Conservation (phyloP, 2,113 vertebrate genomes). For the Passerina amoena region DNA sequence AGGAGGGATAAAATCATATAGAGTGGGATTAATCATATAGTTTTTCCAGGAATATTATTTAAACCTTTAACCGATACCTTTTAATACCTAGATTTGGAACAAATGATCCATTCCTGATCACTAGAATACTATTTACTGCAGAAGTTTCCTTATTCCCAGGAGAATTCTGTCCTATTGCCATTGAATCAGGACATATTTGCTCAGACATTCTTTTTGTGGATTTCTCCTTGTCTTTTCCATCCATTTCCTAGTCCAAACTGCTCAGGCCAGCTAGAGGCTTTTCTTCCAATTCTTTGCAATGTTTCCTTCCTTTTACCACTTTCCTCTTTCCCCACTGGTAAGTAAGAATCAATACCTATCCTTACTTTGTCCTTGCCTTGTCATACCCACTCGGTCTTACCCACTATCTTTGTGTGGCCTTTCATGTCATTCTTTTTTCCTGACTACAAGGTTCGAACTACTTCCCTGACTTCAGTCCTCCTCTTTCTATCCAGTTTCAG, state of each 20-base stretch:
- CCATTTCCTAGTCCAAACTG: background rate
- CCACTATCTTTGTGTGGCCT: background rate
- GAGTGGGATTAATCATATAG: background rate
- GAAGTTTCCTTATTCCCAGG: background rate
- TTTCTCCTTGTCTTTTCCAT: background rate
- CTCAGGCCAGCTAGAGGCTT: background rate
- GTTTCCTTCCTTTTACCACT: background rate
- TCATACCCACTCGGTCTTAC: background rate
- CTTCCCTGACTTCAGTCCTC: background rate
- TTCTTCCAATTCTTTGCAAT: background rate
- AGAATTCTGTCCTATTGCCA: background rate
- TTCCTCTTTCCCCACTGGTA: background rate
- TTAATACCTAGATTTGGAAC: background rate
- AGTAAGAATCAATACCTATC: background rate
- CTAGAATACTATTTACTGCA: background rate
- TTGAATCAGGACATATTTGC: background rate
- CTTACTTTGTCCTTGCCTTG: background rate
- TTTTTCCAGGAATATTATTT: background rate
- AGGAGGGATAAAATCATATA: background rate
- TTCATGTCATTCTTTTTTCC: background rate
- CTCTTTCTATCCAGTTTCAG: background rate
- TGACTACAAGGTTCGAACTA: background rate
- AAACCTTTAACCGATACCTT: background rate
- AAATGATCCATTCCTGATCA: background rate
- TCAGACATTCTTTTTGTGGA: background rate